phyloP scores from a whole-genome alignment of 2,113 vertebrate species.

The Trematomus loennbergii region DNA sequence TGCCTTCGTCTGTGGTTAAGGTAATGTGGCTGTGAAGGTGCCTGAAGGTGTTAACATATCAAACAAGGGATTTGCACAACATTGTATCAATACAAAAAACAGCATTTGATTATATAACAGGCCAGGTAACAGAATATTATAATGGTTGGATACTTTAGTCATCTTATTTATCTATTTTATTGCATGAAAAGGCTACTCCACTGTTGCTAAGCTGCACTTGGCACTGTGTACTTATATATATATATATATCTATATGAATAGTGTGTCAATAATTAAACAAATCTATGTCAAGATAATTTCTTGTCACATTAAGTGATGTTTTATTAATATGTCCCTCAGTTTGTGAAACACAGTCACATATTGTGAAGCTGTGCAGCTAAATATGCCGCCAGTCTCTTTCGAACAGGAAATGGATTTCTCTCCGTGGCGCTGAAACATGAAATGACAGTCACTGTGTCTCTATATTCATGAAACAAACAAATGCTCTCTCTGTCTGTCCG shows the following conservation, averaged over 20 bases:
- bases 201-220: too few species aligned
- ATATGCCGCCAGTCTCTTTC: too few species aligned
- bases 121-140: neutral
- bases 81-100: neutral
- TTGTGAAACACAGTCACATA: neutral
- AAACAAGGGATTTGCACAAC: neutral
- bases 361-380: neutral
- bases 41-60: neutral
- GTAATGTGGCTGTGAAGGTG: neutral
- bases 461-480: neutral
- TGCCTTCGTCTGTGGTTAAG: slow-evolving; percentile 1
- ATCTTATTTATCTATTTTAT: neutral
- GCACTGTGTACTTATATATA: too few species aligned
- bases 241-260: neutral
- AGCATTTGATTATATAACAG: neutral
- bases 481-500: neutral
- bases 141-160: neutral
- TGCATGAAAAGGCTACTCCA: neutral
- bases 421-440: neutral
- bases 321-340: slow-evolving; percentile 2
- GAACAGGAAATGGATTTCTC: neutral
- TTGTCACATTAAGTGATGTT: neutral
- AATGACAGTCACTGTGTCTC: neutral
- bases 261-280: neutral
- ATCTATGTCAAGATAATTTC: neutral